These are phyloP conservation scores for Python bivittatus DNA, from an alignment of 2,113 vertebrate species.

Conservation along the genomic window DNA sequence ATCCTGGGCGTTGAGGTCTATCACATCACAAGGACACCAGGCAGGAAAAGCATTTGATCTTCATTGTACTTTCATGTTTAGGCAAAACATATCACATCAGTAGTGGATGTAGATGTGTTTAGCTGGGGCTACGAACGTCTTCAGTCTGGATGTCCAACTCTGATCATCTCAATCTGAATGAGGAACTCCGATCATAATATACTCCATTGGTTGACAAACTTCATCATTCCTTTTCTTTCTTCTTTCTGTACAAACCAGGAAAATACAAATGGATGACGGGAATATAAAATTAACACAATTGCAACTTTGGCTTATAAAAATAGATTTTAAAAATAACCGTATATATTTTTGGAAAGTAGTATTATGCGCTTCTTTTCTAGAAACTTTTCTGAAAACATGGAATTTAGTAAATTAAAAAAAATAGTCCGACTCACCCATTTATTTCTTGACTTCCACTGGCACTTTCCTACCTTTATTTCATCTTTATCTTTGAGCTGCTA, in stretches of 20 bases:
- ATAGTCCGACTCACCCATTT: background rate
- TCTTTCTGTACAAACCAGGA: background rate
- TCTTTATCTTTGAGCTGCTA: background rate
- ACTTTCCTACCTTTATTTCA: background rate
- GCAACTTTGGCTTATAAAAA: background rate
- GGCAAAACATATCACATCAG: background rate
- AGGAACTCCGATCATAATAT: background rate
- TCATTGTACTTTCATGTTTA: background rate
- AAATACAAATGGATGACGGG: too few relatives aligned
- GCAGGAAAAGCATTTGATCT: background rate
- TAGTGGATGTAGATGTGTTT: background rate
- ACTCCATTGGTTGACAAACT: background rate
- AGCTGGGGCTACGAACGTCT: background rate
- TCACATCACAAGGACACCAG: background rate
- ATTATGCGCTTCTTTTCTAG: background rate
- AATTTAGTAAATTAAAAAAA: background rate
- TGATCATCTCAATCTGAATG: background rate
- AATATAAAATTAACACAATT: background rate
- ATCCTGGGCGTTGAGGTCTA: background rate
- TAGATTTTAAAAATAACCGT: background rate
- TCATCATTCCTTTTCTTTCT: background rate
- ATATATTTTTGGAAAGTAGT: background rate
- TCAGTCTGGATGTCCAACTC: background rate
- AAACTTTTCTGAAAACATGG: background rate
- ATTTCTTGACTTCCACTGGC: background rate